phyloP scores from a whole-genome alignment of 1,140 invertebrate genomes.

The Thaumetopoea pityocampa region DNA sequence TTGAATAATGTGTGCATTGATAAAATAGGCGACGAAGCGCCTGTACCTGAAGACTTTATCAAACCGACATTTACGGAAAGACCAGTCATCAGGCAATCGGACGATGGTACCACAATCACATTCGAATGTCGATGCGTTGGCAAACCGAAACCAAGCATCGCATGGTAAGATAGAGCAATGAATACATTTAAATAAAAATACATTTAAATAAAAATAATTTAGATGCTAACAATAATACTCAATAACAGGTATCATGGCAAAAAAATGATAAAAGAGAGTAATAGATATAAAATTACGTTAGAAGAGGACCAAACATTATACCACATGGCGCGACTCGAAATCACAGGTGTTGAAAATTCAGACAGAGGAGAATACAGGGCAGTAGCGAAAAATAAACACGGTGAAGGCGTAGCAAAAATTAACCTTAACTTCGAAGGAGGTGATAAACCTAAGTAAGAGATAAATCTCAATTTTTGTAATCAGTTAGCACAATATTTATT shows the following conservation, averaged over 20 bases:
- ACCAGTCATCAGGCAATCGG: constrained; percentile 95
- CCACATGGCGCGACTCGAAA: constrained; percentile 91
- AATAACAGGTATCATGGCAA: constrained; percentile 88
- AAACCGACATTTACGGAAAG: constrained; percentile 97
- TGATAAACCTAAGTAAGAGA: constrained; percentile 89
- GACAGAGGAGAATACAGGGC: constrained; percentile 97
- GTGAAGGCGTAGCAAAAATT: constrained; percentile 94
- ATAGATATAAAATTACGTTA: constrained; percentile 86
- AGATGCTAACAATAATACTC: constrained; percentile 16
- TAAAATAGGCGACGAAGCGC: constrained; percentile 91
- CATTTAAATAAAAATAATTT: constrained; percentile 4
- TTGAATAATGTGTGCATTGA: constrained; percentile 40
- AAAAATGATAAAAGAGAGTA: constrained; percentile 85
- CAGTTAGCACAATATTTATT: constrained; percentile 9
- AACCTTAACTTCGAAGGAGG: constrained; percentile 96
- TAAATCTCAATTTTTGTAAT: constrained; percentile 8
- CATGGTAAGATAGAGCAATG: constrained; percentile 84
- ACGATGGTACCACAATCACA: constrained; percentile 93
- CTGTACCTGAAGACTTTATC: constrained; percentile 91
- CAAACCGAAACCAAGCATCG: constrained; percentile 93
- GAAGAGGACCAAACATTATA: constrained; percentile 92
- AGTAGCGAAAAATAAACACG: constrained; percentile 93
- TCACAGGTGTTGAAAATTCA: constrained; percentile 86
- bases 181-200: constrained; percentile 10
- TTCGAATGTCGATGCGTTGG: constrained; percentile 97